Conservation (phyloP, 2,113 vertebrate genomes). For the Eublepharis macularius region DNA sequence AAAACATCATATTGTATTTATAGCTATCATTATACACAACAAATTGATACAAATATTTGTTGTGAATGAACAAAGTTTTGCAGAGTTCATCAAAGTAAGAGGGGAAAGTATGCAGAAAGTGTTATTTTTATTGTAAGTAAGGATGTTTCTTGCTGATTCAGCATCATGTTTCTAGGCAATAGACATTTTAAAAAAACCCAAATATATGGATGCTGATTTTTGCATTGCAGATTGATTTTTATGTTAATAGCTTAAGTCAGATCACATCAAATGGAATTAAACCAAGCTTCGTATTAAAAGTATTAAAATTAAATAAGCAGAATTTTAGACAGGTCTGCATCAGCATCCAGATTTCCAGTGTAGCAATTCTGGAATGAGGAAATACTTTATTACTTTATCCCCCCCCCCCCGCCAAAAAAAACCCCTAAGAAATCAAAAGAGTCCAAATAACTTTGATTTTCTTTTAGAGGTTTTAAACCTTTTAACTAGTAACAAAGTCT, state of each 20-base stretch:
- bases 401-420: too few relatives aligned
- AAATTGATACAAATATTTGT: not conserved
- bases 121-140: conserved; percentile 20
- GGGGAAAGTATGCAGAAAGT: conserved; percentile 10
- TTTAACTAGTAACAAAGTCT: too few relatives aligned
- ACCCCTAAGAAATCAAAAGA: not conserved
- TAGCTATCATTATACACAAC: not conserved
- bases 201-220: not conserved
- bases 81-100: conserved; percentile 30
- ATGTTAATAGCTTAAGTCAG: conserved; percentile 31
- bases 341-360: conserved; percentile 20
- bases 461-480: not conserved
- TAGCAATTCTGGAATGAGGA: not conserved
- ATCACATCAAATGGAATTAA: conserved; percentile 14
- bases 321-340: not conserved
- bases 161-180: not conserved
- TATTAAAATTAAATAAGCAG: conserved; percentile 34
- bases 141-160: conserved; percentile 33
- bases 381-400: conserved; percentile 13
- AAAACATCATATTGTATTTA: not conserved
- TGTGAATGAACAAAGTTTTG: not conserved
- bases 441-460: not conserved
- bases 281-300: conserved; percentile 19
- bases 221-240: conserved; percentile 16
- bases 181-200: not conserved